Conservation (phyloP, 2,888 invertebrate genomes). For the Ctenicera cuprea region DNA sequence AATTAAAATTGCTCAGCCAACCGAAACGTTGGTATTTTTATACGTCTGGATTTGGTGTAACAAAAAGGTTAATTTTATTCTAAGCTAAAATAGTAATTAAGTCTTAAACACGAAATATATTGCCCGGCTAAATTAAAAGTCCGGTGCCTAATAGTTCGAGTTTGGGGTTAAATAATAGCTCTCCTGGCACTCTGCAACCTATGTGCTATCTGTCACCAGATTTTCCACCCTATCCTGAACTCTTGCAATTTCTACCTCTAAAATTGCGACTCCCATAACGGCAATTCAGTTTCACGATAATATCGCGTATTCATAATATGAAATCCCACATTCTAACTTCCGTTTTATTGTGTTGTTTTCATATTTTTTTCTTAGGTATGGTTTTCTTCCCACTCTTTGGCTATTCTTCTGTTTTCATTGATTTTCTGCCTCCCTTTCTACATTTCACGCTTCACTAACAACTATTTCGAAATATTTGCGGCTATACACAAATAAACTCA, state of each 20-base stretch:
- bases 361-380: conserved; percentile 10
- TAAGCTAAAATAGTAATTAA: neutral
- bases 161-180: conserved; percentile 38
- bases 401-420: neutral
- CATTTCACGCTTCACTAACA: conserved; percentile 4
- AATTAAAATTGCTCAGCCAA: conserved; percentile 18
- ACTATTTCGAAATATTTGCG: conserved; percentile 19
- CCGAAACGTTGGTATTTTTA: neutral
- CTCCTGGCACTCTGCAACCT: conserved; percentile 34
- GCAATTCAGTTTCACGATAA: conserved; percentile 39
- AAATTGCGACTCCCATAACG: conserved; percentile 40
- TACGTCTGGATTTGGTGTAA: too few relatives aligned
- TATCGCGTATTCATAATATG: conserved; percentile 40
- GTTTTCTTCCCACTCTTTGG: neutral
- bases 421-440: conserved; percentile 11
- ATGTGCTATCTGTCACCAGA: conserved; percentile 38
- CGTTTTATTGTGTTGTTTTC: conserved; percentile 33
- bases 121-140: conserved; percentile 39
- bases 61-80: neutral
- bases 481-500: conserved; percentile 13
- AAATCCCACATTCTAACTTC: conserved; percentile 23
- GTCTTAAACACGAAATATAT: conserved; percentile 28
- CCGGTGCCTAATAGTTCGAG: conserved; percentile 31
- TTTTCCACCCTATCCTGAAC: conserved; percentile 33
- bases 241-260: conserved; percentile 38